Percentiles rank a stretch among this genome's conserved stretches.
These are phyloP conservation scores for Agonopterix arenella DNA, from an alignment of 2,888 invertebrate species.

Conservation along the genomic window DNA sequence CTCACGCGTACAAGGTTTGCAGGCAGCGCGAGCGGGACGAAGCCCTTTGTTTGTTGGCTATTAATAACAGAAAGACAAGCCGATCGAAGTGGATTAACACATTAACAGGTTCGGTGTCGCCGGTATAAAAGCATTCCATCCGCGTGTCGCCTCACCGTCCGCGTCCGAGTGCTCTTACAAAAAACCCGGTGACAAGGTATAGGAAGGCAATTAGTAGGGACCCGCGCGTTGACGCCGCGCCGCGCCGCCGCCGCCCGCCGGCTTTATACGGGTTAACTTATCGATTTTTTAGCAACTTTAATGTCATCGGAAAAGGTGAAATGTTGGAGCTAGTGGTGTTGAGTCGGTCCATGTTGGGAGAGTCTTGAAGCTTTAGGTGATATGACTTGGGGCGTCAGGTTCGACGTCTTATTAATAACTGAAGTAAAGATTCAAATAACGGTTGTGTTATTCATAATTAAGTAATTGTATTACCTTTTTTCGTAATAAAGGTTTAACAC, in stretches of 20 bases:
- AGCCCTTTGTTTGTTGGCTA: constrained; percentile 50
- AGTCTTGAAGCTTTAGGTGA: too few relatives aligned
- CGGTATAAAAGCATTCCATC: constrained; percentile 66
- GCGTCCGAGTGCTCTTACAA: constrained; percentile 18
- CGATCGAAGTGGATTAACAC: constrained; percentile 71
- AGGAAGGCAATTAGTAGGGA: constrained; percentile 35
- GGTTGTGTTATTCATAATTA: too few relatives aligned
- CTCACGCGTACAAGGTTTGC: constrained; percentile 5
- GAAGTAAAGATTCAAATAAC: too few relatives aligned
- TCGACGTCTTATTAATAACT: too few relatives aligned
- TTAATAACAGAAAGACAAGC: constrained; percentile 61
- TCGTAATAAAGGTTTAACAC: too few relatives aligned
- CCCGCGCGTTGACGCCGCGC: constrained; percentile 17
- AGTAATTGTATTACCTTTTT: too few relatives aligned
- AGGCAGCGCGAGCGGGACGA: constrained; percentile 27
- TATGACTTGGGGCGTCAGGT: too few relatives aligned
- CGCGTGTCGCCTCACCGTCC: constrained; percentile 29
- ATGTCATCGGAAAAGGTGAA: too few relatives aligned
- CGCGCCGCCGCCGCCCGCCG: not conserved
- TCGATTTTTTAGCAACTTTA: constrained; percentile 12
- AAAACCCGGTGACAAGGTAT: constrained; percentile 40
- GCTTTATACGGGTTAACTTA: constrained; percentile 1
- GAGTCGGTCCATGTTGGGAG: too few relatives aligned
- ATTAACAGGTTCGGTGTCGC: constrained; percentile 58
- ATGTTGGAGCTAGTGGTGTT: too few relatives aligned